phyloP scores from a whole-genome alignment of 2,888 invertebrate genomes.

The Drosophila crucigera region DNA sequence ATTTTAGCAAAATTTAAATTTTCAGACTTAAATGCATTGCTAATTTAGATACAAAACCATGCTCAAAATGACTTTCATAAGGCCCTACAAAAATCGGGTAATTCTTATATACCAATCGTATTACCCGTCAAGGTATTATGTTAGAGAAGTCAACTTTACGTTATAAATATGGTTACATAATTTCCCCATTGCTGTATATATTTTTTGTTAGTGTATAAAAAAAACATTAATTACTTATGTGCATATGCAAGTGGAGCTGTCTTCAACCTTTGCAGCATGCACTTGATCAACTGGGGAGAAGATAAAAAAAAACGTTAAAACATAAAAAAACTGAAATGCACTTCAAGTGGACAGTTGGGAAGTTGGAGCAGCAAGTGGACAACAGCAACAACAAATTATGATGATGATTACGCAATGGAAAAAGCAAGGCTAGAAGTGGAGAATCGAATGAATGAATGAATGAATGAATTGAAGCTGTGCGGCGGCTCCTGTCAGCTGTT shows the following conservation, averaged over 20 bases:
- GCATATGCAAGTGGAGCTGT: conserved; percentile 65
- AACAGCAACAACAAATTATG: conserved; percentile 43
- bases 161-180: background rate
- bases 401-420: conserved; percentile 64
- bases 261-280: conserved; percentile 63
- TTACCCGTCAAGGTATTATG: too few relatives aligned
- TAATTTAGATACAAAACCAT: background rate
- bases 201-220: conserved; percentile 31
- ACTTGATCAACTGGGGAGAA: conserved; percentile 65
- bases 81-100: background rate
- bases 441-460: conserved; percentile 52
- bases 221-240: conserved; percentile 58
- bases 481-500: conserved; percentile 61
- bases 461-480: conserved; percentile 40
- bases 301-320: conserved; percentile 17
- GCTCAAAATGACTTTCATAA: background rate
- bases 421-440: conserved; percentile 40
- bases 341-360: conserved; percentile 67
- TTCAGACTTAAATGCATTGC: background rate
- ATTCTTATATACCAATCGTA: background rate
- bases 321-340: conserved; percentile 52
- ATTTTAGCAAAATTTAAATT: background rate
- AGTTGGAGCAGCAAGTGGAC: conserved; percentile 66
- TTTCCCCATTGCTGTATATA: conserved; percentile 4
- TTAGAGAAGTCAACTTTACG: background rate